These are phyloP conservation scores for Aldabrachelys gigantea DNA, from an alignment of 2,113 vertebrate species.

Conservation along the genomic window DNA sequence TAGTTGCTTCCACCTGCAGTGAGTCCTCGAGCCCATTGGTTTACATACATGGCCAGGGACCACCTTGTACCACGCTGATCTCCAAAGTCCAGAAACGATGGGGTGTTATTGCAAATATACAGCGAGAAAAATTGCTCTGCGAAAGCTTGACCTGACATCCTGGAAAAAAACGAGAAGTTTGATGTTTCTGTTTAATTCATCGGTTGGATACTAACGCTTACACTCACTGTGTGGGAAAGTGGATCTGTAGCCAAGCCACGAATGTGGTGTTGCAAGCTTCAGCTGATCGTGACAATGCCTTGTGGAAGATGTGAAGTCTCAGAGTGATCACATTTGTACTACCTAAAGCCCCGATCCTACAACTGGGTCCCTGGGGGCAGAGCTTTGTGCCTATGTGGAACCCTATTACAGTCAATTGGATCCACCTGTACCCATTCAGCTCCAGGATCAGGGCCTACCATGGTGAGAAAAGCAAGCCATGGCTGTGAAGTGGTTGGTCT, in stretches of 20 bases:
- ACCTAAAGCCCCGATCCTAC: background rate
- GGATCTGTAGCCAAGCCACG: background rate
- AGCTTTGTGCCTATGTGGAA: background rate
- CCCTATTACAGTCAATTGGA: background rate
- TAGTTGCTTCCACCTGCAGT: background rate
- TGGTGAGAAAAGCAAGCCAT: background rate
- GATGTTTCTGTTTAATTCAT: background rate
- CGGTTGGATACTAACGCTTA: fast-evolving
- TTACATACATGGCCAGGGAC: conserved; percentile 37
- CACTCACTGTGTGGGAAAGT: background rate
- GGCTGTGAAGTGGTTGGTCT: background rate
- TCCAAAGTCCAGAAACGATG: conserved; percentile 62
- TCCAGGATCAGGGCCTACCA: background rate
- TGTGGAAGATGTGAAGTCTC: background rate
- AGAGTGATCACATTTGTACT: background rate
- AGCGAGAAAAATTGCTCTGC: conserved; percentile 69
- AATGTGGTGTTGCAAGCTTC: background rate
- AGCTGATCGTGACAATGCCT: background rate
- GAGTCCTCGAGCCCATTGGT: conserved; percentile 12
- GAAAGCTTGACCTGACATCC: conserved; percentile 80
- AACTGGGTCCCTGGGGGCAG: background rate
- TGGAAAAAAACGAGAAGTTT: conserved; percentile 30
- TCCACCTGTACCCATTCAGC: background rate
- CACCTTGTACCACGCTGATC: conserved; percentile 25
- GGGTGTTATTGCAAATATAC: conserved; percentile 73